phyloP scores from a whole-genome alignment of 1,140 invertebrate genomes.

The Leptinotarsa defecta region DNA sequence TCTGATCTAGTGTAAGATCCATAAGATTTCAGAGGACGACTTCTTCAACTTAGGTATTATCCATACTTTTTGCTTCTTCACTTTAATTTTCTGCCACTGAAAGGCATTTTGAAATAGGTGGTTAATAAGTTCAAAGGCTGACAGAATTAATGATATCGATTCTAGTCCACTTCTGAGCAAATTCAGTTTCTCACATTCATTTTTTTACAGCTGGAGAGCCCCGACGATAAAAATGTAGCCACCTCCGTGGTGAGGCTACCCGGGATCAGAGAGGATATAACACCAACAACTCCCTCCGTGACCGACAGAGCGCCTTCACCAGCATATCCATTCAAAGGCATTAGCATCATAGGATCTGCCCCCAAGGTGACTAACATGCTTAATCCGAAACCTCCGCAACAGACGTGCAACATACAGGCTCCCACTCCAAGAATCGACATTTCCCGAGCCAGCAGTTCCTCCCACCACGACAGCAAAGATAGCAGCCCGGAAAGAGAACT shows the following conservation, averaged over 20 bases:
- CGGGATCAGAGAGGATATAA: constrained; percentile 70
- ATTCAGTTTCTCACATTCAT: too few species aligned
- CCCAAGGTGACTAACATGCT: constrained; percentile 33
- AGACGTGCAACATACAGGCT: constrained; percentile 63
- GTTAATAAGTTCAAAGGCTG: too few species aligned
- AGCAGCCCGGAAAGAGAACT: constrained; percentile 79
- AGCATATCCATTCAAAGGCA: constrained; percentile 37
- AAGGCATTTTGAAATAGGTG: too few species aligned
- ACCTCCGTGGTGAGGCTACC: constrained; percentile 63
- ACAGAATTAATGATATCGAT: too few species aligned
- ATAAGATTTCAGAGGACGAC: too few species aligned
- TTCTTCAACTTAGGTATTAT: too few species aligned
- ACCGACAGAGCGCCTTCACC: constrained; percentile 30
- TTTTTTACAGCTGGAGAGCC: constrained; percentile 60
- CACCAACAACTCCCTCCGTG: constrained; percentile 57
- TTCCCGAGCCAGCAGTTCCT: constrained; percentile 82
- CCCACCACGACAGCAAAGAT: constrained; percentile 81
- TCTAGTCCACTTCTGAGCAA: too few species aligned
- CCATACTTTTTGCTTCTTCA: too few species aligned
- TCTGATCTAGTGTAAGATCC: too few species aligned
- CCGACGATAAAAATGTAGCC: constrained; percentile 62
- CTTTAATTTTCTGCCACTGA: too few species aligned
- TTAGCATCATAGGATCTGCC: constrained; percentile 48
- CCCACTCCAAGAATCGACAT: constrained; percentile 84
- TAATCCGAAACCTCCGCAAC: constrained; percentile 50